Evolutionary conservation across 1,140 invertebrate genomes (phyloP).

Genomic region (Notospermus geniculatus): DNA sequence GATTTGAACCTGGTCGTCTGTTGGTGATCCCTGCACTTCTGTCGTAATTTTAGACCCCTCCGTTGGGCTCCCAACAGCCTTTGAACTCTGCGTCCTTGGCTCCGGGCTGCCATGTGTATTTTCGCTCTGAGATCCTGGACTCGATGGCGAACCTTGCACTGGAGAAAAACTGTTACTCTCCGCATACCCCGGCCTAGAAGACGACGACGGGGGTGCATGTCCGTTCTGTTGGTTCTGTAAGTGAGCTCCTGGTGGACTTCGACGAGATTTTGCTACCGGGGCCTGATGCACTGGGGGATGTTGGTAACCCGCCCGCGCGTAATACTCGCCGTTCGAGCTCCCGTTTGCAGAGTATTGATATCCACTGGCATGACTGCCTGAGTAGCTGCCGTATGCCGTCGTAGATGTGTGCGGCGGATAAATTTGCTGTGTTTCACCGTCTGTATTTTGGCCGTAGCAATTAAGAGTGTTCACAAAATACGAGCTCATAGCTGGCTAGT

Average conservation of each 20-base stretch:
- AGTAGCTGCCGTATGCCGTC: constrained; percentile 33
- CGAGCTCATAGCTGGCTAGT: constrained; percentile 75
- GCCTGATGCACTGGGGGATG: background rate
- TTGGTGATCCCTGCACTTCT: background rate
- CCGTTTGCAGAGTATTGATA: constrained; percentile 2
- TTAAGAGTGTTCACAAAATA: constrained; percentile 94
- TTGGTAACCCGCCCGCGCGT: background rate
- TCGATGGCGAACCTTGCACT: too few species aligned
- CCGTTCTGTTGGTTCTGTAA: constrained; percentile 3
- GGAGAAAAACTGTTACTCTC: too few species aligned
- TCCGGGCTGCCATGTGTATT: too few species aligned
- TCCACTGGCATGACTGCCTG: background rate
- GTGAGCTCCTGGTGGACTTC: background rate
- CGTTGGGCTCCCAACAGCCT: background rate
- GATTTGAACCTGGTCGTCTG: constrained; percentile 75
- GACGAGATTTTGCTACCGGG: background rate
- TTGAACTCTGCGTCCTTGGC: background rate
- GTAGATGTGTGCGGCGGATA: constrained; percentile 56
- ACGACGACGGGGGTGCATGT: background rate
- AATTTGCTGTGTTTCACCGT: constrained; percentile 31
- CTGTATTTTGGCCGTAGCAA: constrained; percentile 67
- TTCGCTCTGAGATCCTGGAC: too few species aligned
- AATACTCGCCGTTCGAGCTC: background rate
- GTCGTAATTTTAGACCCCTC: background rate
- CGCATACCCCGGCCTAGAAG: background rate